These are phyloP conservation scores for Spatulosminthurus flaviceps DNA, from an alignment of 2,888 invertebrate species.

Conservation along the genomic window DNA sequence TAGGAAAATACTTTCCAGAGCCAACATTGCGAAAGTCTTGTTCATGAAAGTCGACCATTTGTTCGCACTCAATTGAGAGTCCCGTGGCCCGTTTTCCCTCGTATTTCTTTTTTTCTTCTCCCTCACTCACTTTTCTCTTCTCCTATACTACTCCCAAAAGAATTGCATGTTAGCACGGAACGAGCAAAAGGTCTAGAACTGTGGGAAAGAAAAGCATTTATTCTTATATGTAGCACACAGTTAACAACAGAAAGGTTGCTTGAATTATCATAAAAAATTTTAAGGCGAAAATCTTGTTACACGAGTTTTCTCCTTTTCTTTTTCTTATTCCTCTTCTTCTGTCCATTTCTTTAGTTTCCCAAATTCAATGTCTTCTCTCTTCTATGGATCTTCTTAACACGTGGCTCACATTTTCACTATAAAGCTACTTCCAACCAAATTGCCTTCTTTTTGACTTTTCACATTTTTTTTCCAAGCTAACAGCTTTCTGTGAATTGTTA, in stretches of 20 bases:
- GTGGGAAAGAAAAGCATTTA: conserved; percentile 3
- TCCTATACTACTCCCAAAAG: conserved; percentile 1
- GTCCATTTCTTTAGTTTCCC: too few relatives aligned
- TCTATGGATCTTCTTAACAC: too few relatives aligned
- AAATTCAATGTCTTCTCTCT: too few relatives aligned
- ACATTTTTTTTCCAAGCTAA: too few relatives aligned
- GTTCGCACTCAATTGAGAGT: conserved; percentile 9
- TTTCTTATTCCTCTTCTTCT: too few relatives aligned
- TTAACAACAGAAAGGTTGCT: neutral
- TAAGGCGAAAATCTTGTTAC: conserved; percentile 14
- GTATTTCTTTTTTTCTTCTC: neutral
- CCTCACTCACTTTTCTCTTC: too few relatives aligned
- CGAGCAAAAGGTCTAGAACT: neutral
- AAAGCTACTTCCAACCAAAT: too few relatives aligned
- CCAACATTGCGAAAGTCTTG: neutral
- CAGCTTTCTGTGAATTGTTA: too few relatives aligned
- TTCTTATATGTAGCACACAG: neutral
- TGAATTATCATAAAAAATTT: conserved; percentile 13
- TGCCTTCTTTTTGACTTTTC: too few relatives aligned
- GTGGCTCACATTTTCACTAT: too few relatives aligned
- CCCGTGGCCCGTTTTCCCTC: conserved; percentile 3
- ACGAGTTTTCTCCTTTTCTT: neutral
- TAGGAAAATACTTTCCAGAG: neutral
- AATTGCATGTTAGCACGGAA: conserved; percentile 10
- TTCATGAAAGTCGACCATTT: neutral